Conservation (phyloP, 2,888 invertebrate genomes). For the Gnatocerus cornutus region DNA sequence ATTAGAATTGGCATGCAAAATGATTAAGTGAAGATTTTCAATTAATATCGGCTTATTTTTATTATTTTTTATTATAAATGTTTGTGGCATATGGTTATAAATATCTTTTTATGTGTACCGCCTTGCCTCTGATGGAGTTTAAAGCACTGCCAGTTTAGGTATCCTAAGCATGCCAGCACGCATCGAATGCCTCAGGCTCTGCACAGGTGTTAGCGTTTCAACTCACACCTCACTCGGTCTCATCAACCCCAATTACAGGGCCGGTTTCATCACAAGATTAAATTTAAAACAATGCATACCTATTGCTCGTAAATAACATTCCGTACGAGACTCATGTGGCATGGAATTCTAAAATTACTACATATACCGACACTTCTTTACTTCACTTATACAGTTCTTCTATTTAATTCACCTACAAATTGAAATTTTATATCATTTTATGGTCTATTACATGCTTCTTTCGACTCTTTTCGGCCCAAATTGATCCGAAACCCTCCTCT, state of each 20-base stretch:
- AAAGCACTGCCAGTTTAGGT: constrained; percentile 55
- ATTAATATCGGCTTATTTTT: constrained; percentile 54
- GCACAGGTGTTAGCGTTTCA: constrained; percentile 69
- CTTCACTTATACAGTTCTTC: constrained; percentile 29
- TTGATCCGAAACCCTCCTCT: constrained; percentile 31
- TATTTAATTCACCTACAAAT: constrained; percentile 42
- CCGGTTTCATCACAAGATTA: constrained; percentile 70
- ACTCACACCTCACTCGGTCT: constrained; percentile 67
- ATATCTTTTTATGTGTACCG: constrained; percentile 56
- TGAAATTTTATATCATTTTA: constrained; percentile 48
- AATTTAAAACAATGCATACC: constrained; percentile 70
- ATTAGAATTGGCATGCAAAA: constrained; percentile 48
- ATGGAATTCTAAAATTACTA: constrained; percentile 47
- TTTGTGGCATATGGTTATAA: constrained; percentile 63
- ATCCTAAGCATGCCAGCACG: constrained; percentile 66
- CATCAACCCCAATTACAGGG: constrained; percentile 71
- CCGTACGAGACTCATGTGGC: constrained; percentile 50
- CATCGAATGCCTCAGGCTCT: constrained; percentile 63
- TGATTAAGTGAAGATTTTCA: constrained; percentile 55
- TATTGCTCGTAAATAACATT: constrained; percentile 65
- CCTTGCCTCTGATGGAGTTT: constrained; percentile 53
- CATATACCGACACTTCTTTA: constrained; percentile 23
- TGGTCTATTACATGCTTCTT: constrained; percentile 44
- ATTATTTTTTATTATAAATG: constrained; percentile 55
- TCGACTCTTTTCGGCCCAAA: constrained; percentile 37